These are phyloP conservation scores for Caenorhabditis elegans DNA, from an alignment of 1,140 invertebrate genomes.

Conservation along the genomic window DNA sequence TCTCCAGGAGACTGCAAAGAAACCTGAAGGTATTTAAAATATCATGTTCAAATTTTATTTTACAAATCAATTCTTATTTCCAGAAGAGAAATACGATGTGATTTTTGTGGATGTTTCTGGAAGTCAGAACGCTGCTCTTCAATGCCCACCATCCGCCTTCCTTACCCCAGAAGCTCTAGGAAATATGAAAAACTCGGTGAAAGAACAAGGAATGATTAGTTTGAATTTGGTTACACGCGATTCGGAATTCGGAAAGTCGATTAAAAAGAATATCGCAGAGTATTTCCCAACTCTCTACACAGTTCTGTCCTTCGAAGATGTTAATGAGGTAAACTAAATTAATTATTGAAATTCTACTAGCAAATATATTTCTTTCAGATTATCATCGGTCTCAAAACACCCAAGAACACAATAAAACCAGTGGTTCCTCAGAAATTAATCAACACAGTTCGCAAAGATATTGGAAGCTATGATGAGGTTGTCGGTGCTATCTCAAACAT, in stretches of 20 bases:
- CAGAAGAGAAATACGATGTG: slow-evolving; percentile 55
- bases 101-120: slow-evolving; percentile 58
- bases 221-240: slow-evolving; percentile 55
- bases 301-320: not conserved
- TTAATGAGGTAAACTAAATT: not conserved
- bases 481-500: not conserved
- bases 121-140: slow-evolving; percentile 47
- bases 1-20: slow-evolving; percentile 35
- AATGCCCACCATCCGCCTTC: slow-evolving; percentile 57
- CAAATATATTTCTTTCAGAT: not conserved
- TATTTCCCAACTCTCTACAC: slow-evolving; percentile 3
- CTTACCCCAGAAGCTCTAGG: slow-evolving; percentile 43
- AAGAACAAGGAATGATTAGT: slow-evolving; percentile 50
- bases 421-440: not conserved
- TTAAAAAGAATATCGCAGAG: not conserved
- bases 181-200: slow-evolving; percentile 48
- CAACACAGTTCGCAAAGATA: slow-evolving; percentile 1
- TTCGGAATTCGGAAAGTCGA: not conserved
- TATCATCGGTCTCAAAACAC: not conserved
- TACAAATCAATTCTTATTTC: not conserved
- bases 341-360: not conserved
- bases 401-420: not conserved
- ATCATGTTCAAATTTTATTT: slow-evolving; percentile 18
- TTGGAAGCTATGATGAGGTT: not conserved
- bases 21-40: slow-evolving; percentile 28